Conservation (phyloP, 2,797 vertebrate genomes). For the Erithacus rubecula region DNA sequence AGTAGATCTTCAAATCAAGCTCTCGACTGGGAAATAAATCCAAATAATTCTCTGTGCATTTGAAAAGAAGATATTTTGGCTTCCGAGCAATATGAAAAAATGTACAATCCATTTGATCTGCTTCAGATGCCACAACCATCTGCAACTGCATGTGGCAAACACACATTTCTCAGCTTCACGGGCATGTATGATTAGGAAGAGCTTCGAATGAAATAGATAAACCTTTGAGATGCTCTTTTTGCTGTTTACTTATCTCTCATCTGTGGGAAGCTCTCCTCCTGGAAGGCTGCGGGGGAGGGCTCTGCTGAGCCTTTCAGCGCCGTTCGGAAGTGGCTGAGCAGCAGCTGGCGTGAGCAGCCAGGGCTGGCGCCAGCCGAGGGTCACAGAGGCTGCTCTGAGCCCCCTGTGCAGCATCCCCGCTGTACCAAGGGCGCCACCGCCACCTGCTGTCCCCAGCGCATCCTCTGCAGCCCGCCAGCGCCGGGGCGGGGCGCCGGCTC, state of each 20-base stretch:
- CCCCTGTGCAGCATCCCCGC: background rate
- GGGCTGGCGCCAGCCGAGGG: background rate
- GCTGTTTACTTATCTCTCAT: background rate
- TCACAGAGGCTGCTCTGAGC: background rate
- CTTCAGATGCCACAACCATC: slow-evolving; percentile 38
- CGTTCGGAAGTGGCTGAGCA: background rate
- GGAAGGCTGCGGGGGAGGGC: background rate
- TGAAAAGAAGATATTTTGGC: slow-evolving; percentile 24
- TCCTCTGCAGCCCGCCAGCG: no score
- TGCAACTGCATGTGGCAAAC: slow-evolving; percentile 27
- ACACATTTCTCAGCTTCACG: background rate
- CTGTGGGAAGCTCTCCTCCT: background rate
- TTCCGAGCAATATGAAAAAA: background rate
- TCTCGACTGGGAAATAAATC: background rate
- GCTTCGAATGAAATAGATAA: background rate
- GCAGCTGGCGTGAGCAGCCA: background rate
- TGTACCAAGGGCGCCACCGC: background rate
- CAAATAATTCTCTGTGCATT: background rate
- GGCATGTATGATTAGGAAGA: background rate
- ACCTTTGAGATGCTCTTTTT: background rate
- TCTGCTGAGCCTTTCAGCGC: background rate
- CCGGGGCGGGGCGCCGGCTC: accelerated
- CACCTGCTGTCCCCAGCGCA: background rate
- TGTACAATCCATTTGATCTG: background rate
- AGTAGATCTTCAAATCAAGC: background rate